These are phyloP conservation scores for Hyles euphorbiae DNA, from an alignment of 1,140 invertebrate genomes.

Conservation along the genomic window DNA sequence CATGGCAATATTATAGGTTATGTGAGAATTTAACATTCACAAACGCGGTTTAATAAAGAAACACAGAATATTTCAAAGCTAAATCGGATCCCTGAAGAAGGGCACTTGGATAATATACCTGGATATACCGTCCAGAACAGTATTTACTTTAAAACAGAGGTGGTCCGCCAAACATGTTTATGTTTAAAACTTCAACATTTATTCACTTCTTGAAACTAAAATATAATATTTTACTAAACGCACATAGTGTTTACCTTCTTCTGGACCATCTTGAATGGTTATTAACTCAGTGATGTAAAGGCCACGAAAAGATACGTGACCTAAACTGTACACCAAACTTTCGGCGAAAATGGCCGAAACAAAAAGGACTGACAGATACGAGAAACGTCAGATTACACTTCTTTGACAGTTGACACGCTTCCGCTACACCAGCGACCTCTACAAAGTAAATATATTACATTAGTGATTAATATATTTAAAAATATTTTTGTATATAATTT, in stretches of 20 bases:
- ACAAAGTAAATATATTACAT: too few relatives aligned
- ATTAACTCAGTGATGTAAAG: conserved; percentile 66
- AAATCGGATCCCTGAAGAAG: too few relatives aligned
- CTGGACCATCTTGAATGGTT: conserved; percentile 72
- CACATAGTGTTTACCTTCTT: conserved; percentile 74
- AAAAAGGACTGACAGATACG: conserved; percentile 49
- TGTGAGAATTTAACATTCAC: background rate
- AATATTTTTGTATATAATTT: too few relatives aligned
- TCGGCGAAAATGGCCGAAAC: conserved; percentile 73
- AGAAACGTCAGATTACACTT: too few relatives aligned
- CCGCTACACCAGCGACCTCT: too few relatives aligned
- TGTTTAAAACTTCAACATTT: conserved; percentile 27
- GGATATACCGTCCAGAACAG: conserved; percentile 9
- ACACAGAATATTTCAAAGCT: background rate
- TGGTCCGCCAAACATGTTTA: conserved; percentile 25
- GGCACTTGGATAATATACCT: background rate
- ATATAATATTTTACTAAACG: conserved; percentile 58
- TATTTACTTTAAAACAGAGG: conserved; percentile 20
- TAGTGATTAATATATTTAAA: too few relatives aligned
- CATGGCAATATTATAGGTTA: conserved; percentile 35
- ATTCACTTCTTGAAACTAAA: conserved; percentile 39
- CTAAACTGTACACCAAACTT: conserved; percentile 62
- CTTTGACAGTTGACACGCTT: too few relatives aligned
- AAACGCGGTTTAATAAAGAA: background rate
- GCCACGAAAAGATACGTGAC: conserved; percentile 72